phyloP scores from a whole-genome alignment of 2,797 vertebrate species.

The Neosilurus hyrtlii region DNA sequence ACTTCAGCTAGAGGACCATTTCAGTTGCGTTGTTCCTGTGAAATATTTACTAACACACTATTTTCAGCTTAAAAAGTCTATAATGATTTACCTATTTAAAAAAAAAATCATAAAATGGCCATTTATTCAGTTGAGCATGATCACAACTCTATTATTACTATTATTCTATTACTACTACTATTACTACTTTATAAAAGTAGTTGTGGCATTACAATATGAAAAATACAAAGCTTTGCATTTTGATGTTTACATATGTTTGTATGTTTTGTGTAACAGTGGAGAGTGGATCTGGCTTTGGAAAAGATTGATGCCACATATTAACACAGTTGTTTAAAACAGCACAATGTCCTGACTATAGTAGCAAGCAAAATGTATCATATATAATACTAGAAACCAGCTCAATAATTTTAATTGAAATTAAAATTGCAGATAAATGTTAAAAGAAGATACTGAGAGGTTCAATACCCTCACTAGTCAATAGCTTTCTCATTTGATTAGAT shows the following conservation, averaged over 20 bases:
- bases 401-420: conserved; percentile 11
- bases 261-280: conserved; percentile 30
- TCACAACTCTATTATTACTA: not conserved
- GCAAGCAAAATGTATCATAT: not conserved
- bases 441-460: conserved; percentile 17
- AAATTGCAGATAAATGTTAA: conserved; percentile 35
- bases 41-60: no score
- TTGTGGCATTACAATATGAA: conserved; percentile 7
- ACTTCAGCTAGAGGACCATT: no score
- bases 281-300: conserved; percentile 5
- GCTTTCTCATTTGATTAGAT: conserved; percentile 16
- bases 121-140: not conserved
- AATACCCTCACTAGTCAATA: conserved; percentile 37
- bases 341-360: conserved; percentile 15
- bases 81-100: not conserved
- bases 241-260: conserved; percentile 15
- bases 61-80: not conserved
- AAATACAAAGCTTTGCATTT: not conserved
- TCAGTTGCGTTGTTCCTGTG: no score
- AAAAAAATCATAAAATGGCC: not conserved
- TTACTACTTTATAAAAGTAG: not conserved
- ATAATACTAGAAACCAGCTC: conserved; percentile 36
- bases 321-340: conserved; percentile 15
- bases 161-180: no score
- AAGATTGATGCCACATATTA: not conserved